Percentiles rank a stretch among this genome's conserved stretches.
Evolutionary conservation across 2,113 vertebrate genomes (phyloP).

Genomic region (Atractosteus spatula): DNA sequence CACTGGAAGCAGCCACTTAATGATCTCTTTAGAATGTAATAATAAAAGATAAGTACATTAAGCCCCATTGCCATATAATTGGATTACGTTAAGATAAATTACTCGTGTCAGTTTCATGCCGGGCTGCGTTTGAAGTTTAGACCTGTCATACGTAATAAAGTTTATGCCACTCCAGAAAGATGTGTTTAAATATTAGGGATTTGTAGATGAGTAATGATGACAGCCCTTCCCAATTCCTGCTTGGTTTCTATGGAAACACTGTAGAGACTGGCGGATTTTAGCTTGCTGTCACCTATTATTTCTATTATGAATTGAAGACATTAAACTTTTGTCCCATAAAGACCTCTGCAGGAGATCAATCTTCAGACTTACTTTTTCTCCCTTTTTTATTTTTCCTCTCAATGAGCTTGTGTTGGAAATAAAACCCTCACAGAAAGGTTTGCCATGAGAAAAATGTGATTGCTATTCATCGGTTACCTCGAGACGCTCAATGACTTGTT

Average conservation of each 20-base stretch:
- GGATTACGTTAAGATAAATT: constrained; percentile 57
- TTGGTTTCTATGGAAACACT: constrained; percentile 40
- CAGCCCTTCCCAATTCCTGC: constrained; percentile 35
- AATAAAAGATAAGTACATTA: constrained; percentile 45
- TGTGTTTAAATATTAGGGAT: constrained; percentile 49
- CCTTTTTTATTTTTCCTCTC: constrained; percentile 38
- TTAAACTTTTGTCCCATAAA: constrained; percentile 55
- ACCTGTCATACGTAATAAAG: constrained; percentile 43
- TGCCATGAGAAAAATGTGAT: constrained; percentile 26
- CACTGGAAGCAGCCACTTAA: constrained; percentile 34
- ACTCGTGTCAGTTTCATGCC: constrained; percentile 37
- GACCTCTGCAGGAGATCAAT: constrained; percentile 41
- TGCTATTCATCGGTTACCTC: constrained; percentile 32
- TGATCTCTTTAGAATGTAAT: constrained; percentile 41
- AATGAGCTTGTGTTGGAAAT: constrained; percentile 51
- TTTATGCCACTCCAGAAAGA: constrained; percentile 40
- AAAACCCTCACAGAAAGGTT: constrained; percentile 41
- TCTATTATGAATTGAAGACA: constrained; percentile 51
- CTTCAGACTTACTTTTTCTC: constrained; percentile 16
- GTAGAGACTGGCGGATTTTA: constrained; percentile 41
- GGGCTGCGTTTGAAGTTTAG: constrained; percentile 40
- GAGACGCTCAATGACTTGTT: constrained; percentile 27
- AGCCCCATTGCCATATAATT: constrained; percentile 49
- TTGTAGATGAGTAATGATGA: constrained; percentile 40
- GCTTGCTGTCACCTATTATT: constrained; percentile 45